These are phyloP conservation scores for Argyresthia albistria DNA, from an alignment of 2,888 invertebrate species.

Conservation along the genomic window DNA sequence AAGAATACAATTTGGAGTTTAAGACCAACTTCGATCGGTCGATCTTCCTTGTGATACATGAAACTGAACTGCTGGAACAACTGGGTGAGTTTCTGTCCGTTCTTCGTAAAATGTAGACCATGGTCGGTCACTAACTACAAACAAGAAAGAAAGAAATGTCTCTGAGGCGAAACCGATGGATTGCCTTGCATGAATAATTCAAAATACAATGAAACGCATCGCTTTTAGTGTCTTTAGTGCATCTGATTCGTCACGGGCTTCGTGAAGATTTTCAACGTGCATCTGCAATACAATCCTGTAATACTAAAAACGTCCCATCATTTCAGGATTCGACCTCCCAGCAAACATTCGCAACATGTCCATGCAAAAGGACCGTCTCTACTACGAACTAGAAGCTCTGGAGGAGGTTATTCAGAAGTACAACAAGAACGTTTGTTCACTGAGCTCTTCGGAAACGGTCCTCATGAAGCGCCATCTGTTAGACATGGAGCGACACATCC, in stretches of 20 bases:
- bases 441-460: constrained; percentile 81
- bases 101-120: too few relatives aligned
- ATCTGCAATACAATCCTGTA: too few relatives aligned
- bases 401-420: constrained; percentile 74
- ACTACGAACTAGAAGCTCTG: constrained; percentile 76
- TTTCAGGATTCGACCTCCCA: constrained; percentile 51
- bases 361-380: constrained; percentile 75
- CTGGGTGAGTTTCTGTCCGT: constrained; percentile 56
- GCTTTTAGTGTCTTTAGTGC: too few relatives aligned
- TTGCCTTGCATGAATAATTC: not conserved
- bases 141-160: too few relatives aligned
- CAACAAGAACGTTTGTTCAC: constrained; percentile 74
- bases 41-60: constrained; percentile 78
- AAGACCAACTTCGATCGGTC: constrained; percentile 76
- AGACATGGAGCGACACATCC: constrained; percentile 81
- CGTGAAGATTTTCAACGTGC: too few relatives aligned
- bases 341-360: constrained; percentile 63
- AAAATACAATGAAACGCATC: too few relatives aligned
- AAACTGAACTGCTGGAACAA: constrained; percentile 82
- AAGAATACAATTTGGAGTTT: constrained; percentile 78
- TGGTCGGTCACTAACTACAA: too few relatives aligned
- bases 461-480: constrained; percentile 78
- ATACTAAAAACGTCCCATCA: too few relatives aligned
- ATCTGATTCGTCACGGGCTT: too few relatives aligned
- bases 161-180: not conserved